Percentiles rank a stretch among this genome's conserved stretches.
Evolutionary conservation across 1,140 invertebrate species (phyloP).

Genomic region (Augochlora pura): DNA sequence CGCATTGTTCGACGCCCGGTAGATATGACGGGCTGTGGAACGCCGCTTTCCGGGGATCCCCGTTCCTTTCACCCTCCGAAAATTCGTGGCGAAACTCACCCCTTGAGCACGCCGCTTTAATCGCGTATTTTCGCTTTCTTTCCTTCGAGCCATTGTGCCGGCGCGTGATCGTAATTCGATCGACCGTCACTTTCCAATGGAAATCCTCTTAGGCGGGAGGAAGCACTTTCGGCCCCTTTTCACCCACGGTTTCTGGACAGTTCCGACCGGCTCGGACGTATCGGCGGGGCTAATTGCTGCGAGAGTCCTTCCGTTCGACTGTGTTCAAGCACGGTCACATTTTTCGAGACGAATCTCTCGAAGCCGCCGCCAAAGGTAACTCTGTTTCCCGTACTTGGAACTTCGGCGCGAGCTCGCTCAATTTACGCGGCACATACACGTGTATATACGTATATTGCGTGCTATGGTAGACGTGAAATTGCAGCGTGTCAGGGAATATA

Average conservation of each 20-base stretch:
- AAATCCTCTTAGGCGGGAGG: constrained; percentile 1
- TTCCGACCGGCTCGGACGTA: neutral
- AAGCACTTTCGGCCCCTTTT: neutral
- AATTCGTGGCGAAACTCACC: neutral
- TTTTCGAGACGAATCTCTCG: no score
- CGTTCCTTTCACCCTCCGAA: constrained; percentile 27
- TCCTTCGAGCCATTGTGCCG: neutral
- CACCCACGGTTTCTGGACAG: neutral
- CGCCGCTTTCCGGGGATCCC: neutral
- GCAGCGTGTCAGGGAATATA: no score
- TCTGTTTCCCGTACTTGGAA: no score
- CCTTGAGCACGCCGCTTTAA: constrained; percentile 10
- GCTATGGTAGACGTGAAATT: no score
- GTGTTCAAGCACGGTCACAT: no score
- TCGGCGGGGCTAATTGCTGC: no score
- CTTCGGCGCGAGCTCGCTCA: no score
- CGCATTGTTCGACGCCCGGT: constrained; percentile 57
- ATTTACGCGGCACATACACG: no score
- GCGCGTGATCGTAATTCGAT: constrained; percentile 32
- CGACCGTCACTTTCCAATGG: neutral
- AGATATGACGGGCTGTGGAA: constrained; percentile 45
- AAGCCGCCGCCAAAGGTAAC: no score
- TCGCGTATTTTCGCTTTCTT: constrained; percentile 15
- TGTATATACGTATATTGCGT: no score
- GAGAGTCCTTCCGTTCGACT: neutral